Evolutionary conservation across 1,140 invertebrate genomes (phyloP).

Genomic region (Aphaenogaster rudis): DNA sequence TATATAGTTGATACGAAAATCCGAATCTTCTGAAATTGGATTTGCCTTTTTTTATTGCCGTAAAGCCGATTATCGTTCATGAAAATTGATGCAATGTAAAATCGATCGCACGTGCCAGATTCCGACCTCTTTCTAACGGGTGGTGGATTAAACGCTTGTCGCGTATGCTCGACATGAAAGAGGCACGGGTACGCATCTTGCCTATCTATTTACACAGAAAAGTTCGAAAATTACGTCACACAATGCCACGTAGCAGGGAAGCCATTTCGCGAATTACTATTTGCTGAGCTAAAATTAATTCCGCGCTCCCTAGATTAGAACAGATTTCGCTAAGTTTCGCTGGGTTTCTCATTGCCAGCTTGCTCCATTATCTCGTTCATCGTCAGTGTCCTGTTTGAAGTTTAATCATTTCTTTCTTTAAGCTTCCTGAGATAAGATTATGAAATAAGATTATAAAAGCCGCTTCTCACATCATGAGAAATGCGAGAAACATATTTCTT

Average conservation of each 20-base stretch:
- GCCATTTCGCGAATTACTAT: conserved; percentile 75
- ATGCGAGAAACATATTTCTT: background rate
- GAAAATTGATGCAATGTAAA: conserved; percentile 16
- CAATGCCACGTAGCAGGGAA: conserved; percentile 69
- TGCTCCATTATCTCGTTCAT: conserved; percentile 22
- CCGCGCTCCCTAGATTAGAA: conserved; percentile 80
- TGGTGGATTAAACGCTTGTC: conserved; percentile 45
- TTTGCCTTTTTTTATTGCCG: background rate
- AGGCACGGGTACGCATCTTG: conserved; percentile 55
- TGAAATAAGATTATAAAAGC: background rate
- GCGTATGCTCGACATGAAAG: background rate
- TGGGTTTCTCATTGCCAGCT: conserved; percentile 4
- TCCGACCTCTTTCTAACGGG: conserved; percentile 46
- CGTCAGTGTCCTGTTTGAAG: background rate
- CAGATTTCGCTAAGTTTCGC: conserved; percentile 57
- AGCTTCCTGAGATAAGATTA: conserved; percentile 5
- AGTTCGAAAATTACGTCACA: conserved; percentile 76
- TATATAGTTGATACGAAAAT: background rate
- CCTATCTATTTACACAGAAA: conserved; percentile 78
- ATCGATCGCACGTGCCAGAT: conserved; percentile 35
- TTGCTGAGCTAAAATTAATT: conserved; percentile 84
- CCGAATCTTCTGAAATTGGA: background rate
- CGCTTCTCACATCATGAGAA: background rate
- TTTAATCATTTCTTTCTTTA: conserved; percentile 1
- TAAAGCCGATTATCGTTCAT: background rate